These are phyloP conservation scores for Melanocharis versteri DNA, from an alignment of 2,113 vertebrate genomes.

Conservation along the genomic window DNA sequence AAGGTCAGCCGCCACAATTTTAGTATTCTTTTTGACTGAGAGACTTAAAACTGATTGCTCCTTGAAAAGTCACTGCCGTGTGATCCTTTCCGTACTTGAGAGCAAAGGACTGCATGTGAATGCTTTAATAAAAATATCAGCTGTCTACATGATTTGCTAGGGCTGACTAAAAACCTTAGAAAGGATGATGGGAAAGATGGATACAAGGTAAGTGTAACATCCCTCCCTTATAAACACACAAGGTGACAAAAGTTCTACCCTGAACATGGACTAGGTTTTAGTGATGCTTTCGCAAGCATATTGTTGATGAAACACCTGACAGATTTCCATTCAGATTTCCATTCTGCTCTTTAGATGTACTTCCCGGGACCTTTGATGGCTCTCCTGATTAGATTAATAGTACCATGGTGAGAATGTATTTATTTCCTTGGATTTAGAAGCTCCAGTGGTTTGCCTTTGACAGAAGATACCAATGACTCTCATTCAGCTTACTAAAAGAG, in stretches of 20 bases:
- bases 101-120: neutral
- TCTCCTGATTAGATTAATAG: constrained; percentile 73
- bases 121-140: neutral
- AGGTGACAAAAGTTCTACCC: neutral
- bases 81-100: neutral
- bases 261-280: neutral
- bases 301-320: neutral
- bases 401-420: constrained; percentile 70
- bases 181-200: neutral
- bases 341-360: constrained; percentile 17
- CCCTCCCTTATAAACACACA: neutral
- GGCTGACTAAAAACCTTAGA: neutral
- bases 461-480: constrained; percentile 72
- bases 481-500: constrained; percentile 69
- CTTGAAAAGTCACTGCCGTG: neutral
- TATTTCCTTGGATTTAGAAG: constrained; percentile 72
- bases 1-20: neutral
- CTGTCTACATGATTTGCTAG: neutral
- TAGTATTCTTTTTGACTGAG: neutral
- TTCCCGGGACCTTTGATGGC: neutral
- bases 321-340: constrained; percentile 9
- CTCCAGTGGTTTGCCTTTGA: constrained; percentile 65
- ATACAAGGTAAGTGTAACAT: neutral
- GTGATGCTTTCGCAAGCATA: neutral
- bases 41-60: neutral